These are phyloP conservation scores for Tautogolabrus adspersus DNA, from an alignment of 2,113 vertebrate genomes.

Conservation along the genomic window DNA sequence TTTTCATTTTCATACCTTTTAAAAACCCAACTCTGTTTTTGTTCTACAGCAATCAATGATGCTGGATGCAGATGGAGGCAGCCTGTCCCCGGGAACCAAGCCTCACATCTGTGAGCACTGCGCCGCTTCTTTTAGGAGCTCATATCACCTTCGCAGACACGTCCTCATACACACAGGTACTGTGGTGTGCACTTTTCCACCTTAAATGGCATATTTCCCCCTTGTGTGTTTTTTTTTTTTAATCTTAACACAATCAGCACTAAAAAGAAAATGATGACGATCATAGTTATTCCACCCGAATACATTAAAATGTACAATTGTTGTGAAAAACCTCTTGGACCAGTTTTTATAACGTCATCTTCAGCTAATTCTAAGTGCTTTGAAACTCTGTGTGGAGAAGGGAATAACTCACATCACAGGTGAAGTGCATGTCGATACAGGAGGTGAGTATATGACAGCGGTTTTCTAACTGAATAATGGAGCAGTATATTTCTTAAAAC, in stretches of 20 bases:
- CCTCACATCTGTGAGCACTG: conserved; percentile 98
- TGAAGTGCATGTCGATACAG: too few relatives aligned
- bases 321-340: too few relatives aligned
- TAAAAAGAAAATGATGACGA: background rate
- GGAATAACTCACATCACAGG: too few relatives aligned
- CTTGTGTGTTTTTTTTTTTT: too few relatives aligned
- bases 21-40: background rate
- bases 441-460: too few relatives aligned
- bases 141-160: conserved; percentile 96
- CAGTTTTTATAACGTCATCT: too few relatives aligned
- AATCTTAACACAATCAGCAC: background rate
- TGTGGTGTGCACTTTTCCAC: background rate
- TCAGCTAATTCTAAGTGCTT: too few relatives aligned
- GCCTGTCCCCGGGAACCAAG: conserved; percentile 91
- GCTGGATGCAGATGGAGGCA: conserved; percentile 89
- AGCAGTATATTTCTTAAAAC: too few relatives aligned
- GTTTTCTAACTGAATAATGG: too few relatives aligned
- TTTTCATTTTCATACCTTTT: too few relatives aligned
- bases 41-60: conserved; percentile 82
- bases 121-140: conserved; percentile 95
- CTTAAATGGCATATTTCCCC: background rate
- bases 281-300: background rate
- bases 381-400: too few relatives aligned
- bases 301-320: background rate
- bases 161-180: conserved; percentile 97